These are phyloP conservation scores for Chiroxiphia lanceolata DNA, from an alignment of 2,797 vertebrate genomes.

Conservation along the genomic window DNA sequence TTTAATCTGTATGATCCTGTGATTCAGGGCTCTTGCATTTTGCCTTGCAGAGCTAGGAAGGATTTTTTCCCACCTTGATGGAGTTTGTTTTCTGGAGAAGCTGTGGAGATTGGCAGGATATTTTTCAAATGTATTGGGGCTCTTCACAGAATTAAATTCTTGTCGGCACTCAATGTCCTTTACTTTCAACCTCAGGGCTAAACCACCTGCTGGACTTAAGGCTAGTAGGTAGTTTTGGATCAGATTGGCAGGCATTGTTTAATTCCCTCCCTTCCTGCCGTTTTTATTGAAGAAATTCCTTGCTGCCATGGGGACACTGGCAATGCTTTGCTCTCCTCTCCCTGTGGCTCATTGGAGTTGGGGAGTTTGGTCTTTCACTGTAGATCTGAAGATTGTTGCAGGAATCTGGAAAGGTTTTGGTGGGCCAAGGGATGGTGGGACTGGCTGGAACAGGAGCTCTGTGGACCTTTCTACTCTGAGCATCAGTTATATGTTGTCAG, in stretches of 20 bases:
- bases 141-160: not conserved
- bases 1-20: not conserved
- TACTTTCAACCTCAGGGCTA: not conserved
- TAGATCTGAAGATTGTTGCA: not conserved
- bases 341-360: accelerated
- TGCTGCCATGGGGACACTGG: not conserved
- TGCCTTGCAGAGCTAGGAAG: not conserved
- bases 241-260: not conserved
- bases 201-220: not conserved
- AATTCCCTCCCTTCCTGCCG: not conserved
- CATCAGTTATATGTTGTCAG: not conserved
- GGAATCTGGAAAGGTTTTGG: not conserved
- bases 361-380: not conserved
- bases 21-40: not conserved
- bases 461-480: not conserved
- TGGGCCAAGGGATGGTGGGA: not conserved
- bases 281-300: not conserved
- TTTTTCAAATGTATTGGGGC: accelerated
- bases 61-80: not conserved
- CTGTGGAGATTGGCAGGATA: not conserved
- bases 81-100: not conserved
- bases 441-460: not conserved
- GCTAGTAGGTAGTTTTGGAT: not conserved
- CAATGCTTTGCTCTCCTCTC: not conserved
- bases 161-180: accelerated